Conservation (phyloP, 2,888 invertebrate species). For the Aplocera efformata region DNA sequence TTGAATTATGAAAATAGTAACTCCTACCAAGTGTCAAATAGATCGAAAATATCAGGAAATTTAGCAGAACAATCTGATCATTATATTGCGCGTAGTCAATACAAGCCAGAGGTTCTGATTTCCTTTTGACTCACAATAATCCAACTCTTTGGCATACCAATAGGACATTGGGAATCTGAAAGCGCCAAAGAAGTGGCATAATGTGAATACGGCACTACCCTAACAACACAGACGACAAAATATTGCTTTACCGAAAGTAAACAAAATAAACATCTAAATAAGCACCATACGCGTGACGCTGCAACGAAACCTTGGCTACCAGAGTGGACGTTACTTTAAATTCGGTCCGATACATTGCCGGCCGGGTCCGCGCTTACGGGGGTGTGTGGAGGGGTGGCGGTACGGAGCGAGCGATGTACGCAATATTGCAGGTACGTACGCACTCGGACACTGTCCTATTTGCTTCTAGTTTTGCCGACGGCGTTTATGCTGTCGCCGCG, state of each 20-base stretch:
- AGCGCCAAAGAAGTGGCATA: too few relatives aligned
- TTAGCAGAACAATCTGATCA: conserved; percentile 29
- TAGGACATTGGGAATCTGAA: too few relatives aligned
- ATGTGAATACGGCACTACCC: conserved; percentile 15
- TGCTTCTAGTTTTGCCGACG: conserved; percentile 79
- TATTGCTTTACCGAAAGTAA: conserved; percentile 48
- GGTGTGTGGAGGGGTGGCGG: conserved; percentile 27
- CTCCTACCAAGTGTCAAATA: conserved; percentile 30
- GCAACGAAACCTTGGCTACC: conserved; percentile 50
- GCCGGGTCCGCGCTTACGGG: conserved; percentile 35
- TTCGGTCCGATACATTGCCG: conserved; percentile 58
- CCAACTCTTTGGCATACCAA: too few relatives aligned
- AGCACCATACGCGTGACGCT: conserved; percentile 69
- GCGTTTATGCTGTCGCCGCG: conserved; percentile 90
- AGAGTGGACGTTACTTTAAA: conserved; percentile 56
- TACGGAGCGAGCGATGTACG: conserved; percentile 38
- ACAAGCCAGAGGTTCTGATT: conserved; percentile 47
- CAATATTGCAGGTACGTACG: conserved; percentile 21
- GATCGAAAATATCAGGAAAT: conserved; percentile 20
- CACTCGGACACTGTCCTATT: conserved; percentile 46
- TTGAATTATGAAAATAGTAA: conserved; percentile 26
- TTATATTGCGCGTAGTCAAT: conserved; percentile 50
- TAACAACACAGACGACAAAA: conserved; percentile 38
- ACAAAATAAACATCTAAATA: conserved; percentile 44
- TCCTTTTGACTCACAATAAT: conserved; percentile 27